Evolutionary conservation across 2,888 invertebrate species (phyloP).

Genomic region (Blera fallax): DNA sequence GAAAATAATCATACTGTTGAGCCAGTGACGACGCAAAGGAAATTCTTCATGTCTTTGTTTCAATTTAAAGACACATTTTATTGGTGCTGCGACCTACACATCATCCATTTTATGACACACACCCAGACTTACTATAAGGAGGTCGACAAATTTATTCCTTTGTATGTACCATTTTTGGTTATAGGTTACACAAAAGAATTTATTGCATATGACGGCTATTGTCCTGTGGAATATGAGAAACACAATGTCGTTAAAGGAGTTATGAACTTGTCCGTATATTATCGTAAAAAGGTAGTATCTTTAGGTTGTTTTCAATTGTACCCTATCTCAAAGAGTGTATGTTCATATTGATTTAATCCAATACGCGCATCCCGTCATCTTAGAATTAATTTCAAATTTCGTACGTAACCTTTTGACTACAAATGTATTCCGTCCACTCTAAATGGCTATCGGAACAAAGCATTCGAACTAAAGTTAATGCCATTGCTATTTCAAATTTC

Average conservation of each 20-base stretch:
- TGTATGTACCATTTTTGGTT: conserved; percentile 82
- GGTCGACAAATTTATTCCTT: conserved; percentile 81
- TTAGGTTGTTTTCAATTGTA: background rate
- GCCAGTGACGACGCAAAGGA: conserved; percentile 45
- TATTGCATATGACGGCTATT: conserved; percentile 84
- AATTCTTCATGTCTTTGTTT: conserved; percentile 83
- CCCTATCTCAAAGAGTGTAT: background rate
- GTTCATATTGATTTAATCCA: background rate
- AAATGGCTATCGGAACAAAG: too few species aligned
- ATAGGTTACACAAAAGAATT: conserved; percentile 80
- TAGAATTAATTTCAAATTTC: too few species aligned
- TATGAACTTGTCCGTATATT: conserved; percentile 82
- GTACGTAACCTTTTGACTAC: too few species aligned
- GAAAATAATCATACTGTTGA: conserved; percentile 81
- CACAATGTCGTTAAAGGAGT: conserved; percentile 33
- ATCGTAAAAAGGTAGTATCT: conserved; percentile 78
- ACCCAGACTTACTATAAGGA: conserved; percentile 82
- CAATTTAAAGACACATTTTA: conserved; percentile 84
- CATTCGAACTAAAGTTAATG: too few species aligned
- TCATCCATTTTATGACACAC: conserved; percentile 81
- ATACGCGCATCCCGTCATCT: too few species aligned
- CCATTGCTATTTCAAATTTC: too few species aligned
- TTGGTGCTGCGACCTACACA: conserved; percentile 85
- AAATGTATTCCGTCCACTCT: too few species aligned
- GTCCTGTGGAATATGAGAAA: conserved; percentile 83